These are phyloP conservation scores for Heliopora coerulea DNA, from an alignment of 92 coral and sea anemone genomes.

Conservation along the genomic window DNA sequence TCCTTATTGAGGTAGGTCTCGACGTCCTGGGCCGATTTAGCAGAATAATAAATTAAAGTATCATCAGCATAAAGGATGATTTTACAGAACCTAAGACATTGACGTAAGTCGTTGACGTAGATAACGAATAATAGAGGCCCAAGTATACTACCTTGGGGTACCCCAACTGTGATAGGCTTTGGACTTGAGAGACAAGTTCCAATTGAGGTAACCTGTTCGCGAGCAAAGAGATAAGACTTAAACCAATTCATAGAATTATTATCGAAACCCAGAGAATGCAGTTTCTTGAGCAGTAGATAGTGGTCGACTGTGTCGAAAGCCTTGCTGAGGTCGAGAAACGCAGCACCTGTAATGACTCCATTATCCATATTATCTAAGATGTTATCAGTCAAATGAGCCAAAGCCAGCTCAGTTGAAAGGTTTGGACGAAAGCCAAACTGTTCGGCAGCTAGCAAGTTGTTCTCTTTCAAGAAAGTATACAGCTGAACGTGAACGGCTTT, in stretches of 20 bases:
- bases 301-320: conserved; percentile 21
- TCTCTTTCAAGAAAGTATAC: conserved; percentile 38
- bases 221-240: conserved; percentile 29
- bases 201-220: conserved; percentile 23
- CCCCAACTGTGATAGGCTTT: too few species aligned
- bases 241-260: conserved; percentile 33
- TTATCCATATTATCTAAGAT: conserved; percentile 44
- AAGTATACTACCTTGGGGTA: too few species aligned
- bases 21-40: conserved; percentile 14
- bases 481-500: conserved; percentile 40
- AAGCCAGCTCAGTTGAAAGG: too few species aligned
- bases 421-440: too few species aligned
- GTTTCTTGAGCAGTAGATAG: conserved; percentile 29
- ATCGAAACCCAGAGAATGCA: conserved; percentile 12
- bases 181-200: conserved; percentile 9
- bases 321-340: conserved; percentile 43
- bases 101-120: conserved; percentile 3
- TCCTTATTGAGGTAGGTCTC: conserved; percentile 10
- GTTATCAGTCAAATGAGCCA: conserved; percentile 42
- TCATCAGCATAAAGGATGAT: conserved; percentile 30
- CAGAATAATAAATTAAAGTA: conserved; percentile 29
- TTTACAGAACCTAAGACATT: conserved; percentile 15
- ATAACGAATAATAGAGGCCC: conserved; percentile 12
- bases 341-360: conserved; percentile 46
- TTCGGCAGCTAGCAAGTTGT: conserved; percentile 19